These are phyloP conservation scores for Vombatus ursinus DNA, from an alignment of 2,113 vertebrate genomes.

Conservation along the genomic window DNA sequence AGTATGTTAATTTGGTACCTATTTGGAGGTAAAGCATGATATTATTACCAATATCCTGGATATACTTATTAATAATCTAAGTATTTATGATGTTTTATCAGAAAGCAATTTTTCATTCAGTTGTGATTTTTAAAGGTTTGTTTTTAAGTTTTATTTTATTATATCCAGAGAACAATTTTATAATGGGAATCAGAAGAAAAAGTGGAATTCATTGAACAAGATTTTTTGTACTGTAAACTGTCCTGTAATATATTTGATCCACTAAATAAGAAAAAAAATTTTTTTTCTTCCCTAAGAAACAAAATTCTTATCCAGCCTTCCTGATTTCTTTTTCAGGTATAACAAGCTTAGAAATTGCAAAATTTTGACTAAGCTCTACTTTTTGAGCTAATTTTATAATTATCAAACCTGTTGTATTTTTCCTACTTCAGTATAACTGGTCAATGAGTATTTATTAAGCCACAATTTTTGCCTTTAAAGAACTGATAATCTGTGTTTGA, in stretches of 20 bases:
- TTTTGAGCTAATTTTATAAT: not conserved
- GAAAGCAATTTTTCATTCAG: not conserved
- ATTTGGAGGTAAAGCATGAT: no score
- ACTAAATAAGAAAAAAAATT: not conserved
- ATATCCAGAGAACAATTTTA: not conserved
- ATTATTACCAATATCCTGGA: not conserved
- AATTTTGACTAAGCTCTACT: not conserved
- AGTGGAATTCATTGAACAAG: not conserved
- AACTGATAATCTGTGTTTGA: not conserved
- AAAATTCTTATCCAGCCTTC: not conserved
- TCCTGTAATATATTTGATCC: not conserved
- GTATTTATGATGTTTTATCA: not conserved
- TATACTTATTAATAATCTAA: not conserved
- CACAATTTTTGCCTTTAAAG: not conserved
- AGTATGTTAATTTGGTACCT: no score
- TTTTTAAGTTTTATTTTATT: not conserved
- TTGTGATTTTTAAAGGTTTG: not conserved
- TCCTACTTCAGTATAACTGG: not conserved
- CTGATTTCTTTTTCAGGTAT: not conserved
- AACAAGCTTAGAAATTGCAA: not conserved
- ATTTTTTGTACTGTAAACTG: not conserved
- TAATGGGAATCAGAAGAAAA: not conserved
- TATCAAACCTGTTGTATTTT: not conserved
- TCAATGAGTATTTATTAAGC: not conserved
- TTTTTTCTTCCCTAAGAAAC: not conserved